Conservation (phyloP, 1,140 invertebrate species). For the Drosophila prosaltans region DNA sequence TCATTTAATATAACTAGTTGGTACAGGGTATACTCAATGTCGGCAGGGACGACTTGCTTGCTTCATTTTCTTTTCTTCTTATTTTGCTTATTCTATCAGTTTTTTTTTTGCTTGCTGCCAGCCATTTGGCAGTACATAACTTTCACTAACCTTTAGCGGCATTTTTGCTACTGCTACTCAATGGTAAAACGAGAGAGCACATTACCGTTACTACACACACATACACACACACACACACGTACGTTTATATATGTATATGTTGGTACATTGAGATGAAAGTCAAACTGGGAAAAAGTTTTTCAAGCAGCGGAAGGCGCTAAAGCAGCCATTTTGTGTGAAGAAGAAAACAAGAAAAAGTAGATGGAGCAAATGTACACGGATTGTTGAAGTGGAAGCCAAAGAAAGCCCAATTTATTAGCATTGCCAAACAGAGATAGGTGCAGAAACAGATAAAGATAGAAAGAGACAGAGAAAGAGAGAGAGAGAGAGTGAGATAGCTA, state of each 20-base stretch:
- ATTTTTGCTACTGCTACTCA: conserved; percentile 31
- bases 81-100: too few relatives aligned
- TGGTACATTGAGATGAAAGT: conserved; percentile 21
- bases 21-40: too few relatives aligned
- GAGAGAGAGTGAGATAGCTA: too few relatives aligned
- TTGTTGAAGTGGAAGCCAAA: conserved; percentile 6
- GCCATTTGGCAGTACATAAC: conserved; percentile 59
- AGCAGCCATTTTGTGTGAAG: conserved; percentile 50
- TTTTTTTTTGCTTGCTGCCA: too few relatives aligned
- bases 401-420: conserved; percentile 59
- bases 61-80: too few relatives aligned
- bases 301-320: conserved; percentile 54
- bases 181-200: conserved; percentile 26
- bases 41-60: too few relatives aligned
- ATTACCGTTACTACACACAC: conserved; percentile 52
- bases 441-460: background rate
- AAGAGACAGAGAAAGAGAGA: background rate
- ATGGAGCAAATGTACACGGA: background rate
- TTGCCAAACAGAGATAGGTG: conserved; percentile 23
- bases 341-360: background rate
- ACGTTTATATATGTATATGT: background rate
- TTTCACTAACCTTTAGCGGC: conserved; percentile 59
- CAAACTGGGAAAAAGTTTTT: conserved; percentile 48
- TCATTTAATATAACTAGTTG: too few relatives aligned
- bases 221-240: conserved; percentile 26